Evolutionary conservation across 2,797 vertebrate species (phyloP).

Genomic region (Columba guinea): DNA sequence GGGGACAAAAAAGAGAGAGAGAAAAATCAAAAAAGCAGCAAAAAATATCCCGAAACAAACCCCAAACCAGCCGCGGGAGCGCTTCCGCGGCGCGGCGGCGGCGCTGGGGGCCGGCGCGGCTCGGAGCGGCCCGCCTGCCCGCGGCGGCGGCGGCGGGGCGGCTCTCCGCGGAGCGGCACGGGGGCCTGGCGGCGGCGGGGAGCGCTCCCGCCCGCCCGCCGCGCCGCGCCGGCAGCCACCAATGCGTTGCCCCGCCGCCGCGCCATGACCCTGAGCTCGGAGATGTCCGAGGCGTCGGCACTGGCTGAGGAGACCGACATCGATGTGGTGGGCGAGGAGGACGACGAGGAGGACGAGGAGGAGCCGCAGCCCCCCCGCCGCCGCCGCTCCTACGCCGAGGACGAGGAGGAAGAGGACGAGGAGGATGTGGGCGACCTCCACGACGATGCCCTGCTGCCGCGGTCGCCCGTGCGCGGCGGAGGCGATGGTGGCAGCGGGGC

Average conservation of each 20-base stretch:
- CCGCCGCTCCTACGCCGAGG: constrained; percentile 52
- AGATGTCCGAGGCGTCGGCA: constrained; percentile 94
- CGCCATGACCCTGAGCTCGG: constrained; percentile 95
- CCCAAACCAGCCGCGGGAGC: neutral
- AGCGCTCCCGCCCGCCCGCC: neutral
- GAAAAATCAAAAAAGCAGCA: neutral
- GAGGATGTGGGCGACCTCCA: constrained; percentile 86
- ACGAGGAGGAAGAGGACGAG: constrained; percentile 75
- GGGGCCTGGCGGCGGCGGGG: neutral
- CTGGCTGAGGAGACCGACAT: constrained; percentile 95
- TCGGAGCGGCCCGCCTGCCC: neutral
- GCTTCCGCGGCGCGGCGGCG: neutral
- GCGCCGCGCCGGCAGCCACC: neutral
- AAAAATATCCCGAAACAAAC: neutral
- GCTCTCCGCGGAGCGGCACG: neutral
- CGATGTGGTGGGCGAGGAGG: constrained; percentile 92
- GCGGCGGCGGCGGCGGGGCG: neutral
- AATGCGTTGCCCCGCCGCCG: constrained; percentile 66
- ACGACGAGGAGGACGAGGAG: constrained; percentile 86
- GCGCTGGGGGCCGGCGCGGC: neutral
- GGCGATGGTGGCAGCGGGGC: constrained; percentile 80
- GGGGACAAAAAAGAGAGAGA: neutral
- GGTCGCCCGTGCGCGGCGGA: constrained; percentile 78
- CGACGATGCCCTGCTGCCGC: constrained; percentile 81
- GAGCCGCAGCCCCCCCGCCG: constrained; percentile 45